Conservation (phyloP, 2,797 vertebrate genomes). For the Acanthis flammea region DNA sequence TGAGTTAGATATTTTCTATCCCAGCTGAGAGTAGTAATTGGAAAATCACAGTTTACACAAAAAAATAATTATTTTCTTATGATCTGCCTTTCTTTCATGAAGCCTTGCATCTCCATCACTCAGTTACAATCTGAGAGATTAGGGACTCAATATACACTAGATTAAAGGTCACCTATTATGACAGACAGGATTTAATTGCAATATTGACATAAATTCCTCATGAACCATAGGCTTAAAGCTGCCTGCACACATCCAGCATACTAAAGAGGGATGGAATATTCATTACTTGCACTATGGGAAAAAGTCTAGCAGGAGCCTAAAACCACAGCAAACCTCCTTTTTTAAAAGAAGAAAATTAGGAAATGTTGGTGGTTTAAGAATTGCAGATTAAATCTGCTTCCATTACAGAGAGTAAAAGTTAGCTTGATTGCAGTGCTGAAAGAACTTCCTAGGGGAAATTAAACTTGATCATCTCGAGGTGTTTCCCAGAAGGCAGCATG, state of each 20-base stretch:
- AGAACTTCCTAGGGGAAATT: constrained; percentile 69
- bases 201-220: constrained; percentile 48
- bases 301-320: neutral
- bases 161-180: constrained; percentile 68
- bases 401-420: constrained; percentile 57
- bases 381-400: constrained; percentile 60
- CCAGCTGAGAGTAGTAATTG: constrained; percentile 68
- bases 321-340: neutral
- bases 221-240: neutral
- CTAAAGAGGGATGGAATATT: constrained; percentile 6
- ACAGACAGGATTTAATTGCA: constrained; percentile 58
- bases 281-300: neutral
- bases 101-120: constrained; percentile 52
- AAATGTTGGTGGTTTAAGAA: constrained; percentile 20
- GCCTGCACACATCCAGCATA: neutral
- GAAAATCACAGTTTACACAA: constrained; percentile 66
- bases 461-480: constrained; percentile 68
- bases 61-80: constrained; percentile 58
- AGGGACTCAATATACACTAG: constrained; percentile 38
- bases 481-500: constrained; percentile 37
- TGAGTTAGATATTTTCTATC: constrained; percentile 43
- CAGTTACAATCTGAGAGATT: constrained; percentile 63
- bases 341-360: neutral
- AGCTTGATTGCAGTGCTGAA: constrained; percentile 54
- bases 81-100: constrained; percentile 51